A percentile compares a stretch with the other conserved stretches of the same genome.
Conservation (phyloP, 2,113 vertebrate species). For the Actenoides lindsayi region DNA sequence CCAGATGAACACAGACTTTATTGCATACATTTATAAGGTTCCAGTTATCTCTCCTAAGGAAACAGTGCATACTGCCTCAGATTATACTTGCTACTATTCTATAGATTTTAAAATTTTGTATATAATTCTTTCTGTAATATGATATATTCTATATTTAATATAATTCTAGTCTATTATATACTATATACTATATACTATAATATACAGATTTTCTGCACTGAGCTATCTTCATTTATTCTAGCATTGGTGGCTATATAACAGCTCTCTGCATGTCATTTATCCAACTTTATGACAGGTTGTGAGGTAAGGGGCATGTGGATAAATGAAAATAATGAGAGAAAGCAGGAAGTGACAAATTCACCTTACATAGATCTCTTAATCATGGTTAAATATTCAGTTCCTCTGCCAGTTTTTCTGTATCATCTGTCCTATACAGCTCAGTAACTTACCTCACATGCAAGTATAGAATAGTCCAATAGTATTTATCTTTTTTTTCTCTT, state of each 20-base stretch:
- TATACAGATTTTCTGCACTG: neutral
- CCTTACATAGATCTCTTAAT: constrained; percentile 35
- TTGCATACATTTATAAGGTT: neutral
- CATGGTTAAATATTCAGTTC: constrained; percentile 22
- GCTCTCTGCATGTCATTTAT: neutral
- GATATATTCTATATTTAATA: neutral
- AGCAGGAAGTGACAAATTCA: neutral
- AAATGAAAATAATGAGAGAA: constrained; percentile 23
- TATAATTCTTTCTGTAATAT: neutral
- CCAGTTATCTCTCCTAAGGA: neutral
- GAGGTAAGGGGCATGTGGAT: neutral
- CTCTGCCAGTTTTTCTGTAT: neutral
- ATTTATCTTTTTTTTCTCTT: neutral
- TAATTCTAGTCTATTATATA: neutral
- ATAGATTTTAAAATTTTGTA: neutral
- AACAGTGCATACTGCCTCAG: neutral
- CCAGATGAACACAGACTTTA: neutral
- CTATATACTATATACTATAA: neutral
- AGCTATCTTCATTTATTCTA: constrained; percentile 30
- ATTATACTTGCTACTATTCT: neutral
- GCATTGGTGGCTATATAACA: neutral
- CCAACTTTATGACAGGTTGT: constrained; percentile 1
- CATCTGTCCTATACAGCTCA: neutral
- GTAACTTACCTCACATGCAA: neutral
- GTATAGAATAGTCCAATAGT: neutral